These are phyloP conservation scores for Drosophila mimica DNA, from an alignment of 2,888 invertebrate species.

Conservation along the genomic window DNA sequence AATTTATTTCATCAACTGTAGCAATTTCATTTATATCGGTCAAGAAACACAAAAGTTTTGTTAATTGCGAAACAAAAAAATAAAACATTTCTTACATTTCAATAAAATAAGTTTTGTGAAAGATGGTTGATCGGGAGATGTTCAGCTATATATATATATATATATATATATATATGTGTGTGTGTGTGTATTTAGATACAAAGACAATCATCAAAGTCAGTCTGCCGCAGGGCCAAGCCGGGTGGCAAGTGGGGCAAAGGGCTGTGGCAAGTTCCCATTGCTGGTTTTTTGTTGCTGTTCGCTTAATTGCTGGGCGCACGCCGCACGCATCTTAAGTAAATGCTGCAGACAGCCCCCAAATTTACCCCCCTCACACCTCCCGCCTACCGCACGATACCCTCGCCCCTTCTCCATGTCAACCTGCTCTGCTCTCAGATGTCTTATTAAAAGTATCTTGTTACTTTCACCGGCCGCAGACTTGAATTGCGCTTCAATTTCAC, in stretches of 20 bases:
- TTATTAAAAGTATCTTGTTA: slow-evolving; percentile 82
- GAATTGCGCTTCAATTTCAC: slow-evolving; percentile 80
- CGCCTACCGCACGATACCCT: neutral
- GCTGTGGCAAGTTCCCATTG: slow-evolving; percentile 15
- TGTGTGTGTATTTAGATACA: neutral
- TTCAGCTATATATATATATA: neutral
- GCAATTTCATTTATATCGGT: neutral
- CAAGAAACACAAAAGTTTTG: neutral
- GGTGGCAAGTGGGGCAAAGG: slow-evolving; percentile 6
- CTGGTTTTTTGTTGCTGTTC: slow-evolving; percentile 5
- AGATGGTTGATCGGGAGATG: neutral
- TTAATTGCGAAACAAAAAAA: neutral
- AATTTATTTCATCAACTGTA: neutral
- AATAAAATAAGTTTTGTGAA: neutral
- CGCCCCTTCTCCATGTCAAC: slow-evolving; percentile 1
- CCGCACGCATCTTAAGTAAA: slow-evolving; percentile 70
- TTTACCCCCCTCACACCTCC: no score
- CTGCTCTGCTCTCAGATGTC: slow-evolving; percentile 64
- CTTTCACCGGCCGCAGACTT: slow-evolving; percentile 75
- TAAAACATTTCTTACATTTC: neutral
- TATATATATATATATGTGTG: neutral
- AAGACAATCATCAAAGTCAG: slow-evolving; percentile 28
- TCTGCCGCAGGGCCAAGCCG: slow-evolving; percentile 8
- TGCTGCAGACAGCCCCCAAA: slow-evolving; percentile 10
- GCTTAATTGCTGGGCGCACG: slow-evolving; percentile 63